Conservation (phyloP, 2,113 vertebrate species). For the Corydoras maculifer region DNA sequence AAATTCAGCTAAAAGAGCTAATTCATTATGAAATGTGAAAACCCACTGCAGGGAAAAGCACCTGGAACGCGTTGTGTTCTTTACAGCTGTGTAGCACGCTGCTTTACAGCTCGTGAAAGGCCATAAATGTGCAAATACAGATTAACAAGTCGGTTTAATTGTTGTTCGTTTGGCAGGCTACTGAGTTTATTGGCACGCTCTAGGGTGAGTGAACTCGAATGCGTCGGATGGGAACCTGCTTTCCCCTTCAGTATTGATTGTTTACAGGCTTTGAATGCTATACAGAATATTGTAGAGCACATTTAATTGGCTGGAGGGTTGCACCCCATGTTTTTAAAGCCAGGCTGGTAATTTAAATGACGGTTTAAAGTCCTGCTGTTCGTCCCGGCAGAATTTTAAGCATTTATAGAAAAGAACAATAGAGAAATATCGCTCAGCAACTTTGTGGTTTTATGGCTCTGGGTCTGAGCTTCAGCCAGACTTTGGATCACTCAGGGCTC, state of each 20-base stretch:
- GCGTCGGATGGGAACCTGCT: background rate
- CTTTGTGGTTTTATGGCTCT: slow-evolving; percentile 21
- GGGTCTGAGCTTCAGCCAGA: background rate
- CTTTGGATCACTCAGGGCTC: no score
- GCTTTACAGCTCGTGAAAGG: slow-evolving; percentile 21
- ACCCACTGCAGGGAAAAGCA: slow-evolving; percentile 5
- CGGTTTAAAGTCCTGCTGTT: slow-evolving; percentile 2
- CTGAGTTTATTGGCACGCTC: slow-evolving; percentile 22
- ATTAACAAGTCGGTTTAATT: slow-evolving; percentile 40
- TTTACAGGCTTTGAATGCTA: no score
- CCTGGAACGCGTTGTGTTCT: slow-evolving; percentile 24
- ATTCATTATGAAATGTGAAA: background rate
- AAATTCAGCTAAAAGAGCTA: no score
- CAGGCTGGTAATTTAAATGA: background rate
- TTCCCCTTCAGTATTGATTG: no score
- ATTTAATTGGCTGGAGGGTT: no score
- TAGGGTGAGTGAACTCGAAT: slow-evolving; percentile 32
- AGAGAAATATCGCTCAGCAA: slow-evolving; percentile 3
- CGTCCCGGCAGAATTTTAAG: background rate
- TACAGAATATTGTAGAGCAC: no score
- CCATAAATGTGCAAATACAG: slow-evolving; percentile 35
- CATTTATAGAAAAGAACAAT: slow-evolving; percentile 30
- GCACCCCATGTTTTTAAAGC: background rate
- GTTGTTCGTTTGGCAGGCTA: slow-evolving; percentile 28
- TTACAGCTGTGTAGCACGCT: slow-evolving; percentile 32